Conservation (phyloP, 2,888 invertebrate genomes). For the Trachelus iudaicus region DNA sequence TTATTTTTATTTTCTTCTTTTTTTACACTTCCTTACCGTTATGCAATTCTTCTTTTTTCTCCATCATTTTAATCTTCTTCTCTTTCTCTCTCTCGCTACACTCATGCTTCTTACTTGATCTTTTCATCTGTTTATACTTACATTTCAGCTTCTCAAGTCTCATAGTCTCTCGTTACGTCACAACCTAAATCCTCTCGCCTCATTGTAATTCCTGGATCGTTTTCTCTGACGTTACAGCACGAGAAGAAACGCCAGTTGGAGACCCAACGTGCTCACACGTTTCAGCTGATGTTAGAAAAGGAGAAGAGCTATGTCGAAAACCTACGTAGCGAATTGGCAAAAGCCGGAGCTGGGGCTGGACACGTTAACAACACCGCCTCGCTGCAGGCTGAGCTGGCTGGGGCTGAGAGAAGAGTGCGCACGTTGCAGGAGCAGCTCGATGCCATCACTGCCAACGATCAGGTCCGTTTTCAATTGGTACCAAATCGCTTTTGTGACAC, state of each 20-base stretch:
- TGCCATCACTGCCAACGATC: slow-evolving; percentile 55
- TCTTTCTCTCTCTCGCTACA: neutral
- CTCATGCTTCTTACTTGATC: neutral
- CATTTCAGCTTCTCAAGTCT: neutral
- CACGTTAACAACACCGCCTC: slow-evolving; percentile 58
- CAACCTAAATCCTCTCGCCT: neutral
- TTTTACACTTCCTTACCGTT: neutral
- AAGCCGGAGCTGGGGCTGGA: slow-evolving; percentile 61
- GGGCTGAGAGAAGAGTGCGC: slow-evolving; percentile 72
- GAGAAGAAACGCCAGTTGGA: slow-evolving; percentile 88
- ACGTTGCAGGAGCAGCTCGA: slow-evolving; percentile 72
- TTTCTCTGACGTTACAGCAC: slow-evolving; percentile 70
- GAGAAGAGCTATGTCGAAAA: slow-evolving; percentile 86
- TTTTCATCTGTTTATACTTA: neutral
- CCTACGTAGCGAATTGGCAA: slow-evolving; percentile 76
- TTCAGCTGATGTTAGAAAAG: slow-evolving; percentile 90
- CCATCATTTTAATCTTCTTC: neutral
- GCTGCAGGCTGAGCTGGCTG: slow-evolving; percentile 68
- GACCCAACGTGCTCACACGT: slow-evolving; percentile 84
- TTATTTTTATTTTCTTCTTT: slow-evolving; percentile 7
- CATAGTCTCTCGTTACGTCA: neutral
- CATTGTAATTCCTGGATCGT: neutral
- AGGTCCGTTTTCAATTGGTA: slow-evolving; percentile 38
- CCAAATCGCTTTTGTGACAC: slow-evolving; percentile 3
- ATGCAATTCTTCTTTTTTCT: neutral